Percentiles rank a stretch among this genome's conserved stretches.
phyloP scores from a whole-genome alignment of 2,888 invertebrate genomes.

The Cheilosia vernalis region DNA sequence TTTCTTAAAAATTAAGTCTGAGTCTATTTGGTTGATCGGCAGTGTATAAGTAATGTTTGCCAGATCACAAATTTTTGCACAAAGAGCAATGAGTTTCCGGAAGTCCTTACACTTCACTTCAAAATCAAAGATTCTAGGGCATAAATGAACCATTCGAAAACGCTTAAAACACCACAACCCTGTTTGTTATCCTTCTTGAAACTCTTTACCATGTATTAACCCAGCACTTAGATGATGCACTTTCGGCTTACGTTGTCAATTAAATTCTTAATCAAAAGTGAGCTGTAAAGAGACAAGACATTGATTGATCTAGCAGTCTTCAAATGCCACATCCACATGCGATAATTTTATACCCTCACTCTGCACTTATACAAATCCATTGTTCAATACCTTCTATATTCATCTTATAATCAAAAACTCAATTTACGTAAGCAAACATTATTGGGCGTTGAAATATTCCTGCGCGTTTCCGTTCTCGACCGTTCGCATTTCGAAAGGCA shows the following conservation, averaged over 20 bases:
- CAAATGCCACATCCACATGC: conserved; percentile 11
- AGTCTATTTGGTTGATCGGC: too few relatives aligned
- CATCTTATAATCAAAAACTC: not conserved
- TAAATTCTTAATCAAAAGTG: conserved; percentile 43
- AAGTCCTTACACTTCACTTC: too few relatives aligned
- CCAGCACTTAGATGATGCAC: conserved; percentile 2
- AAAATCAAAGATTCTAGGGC: too few relatives aligned
- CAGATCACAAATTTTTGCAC: too few relatives aligned
- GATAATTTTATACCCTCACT: not conserved
- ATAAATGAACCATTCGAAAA: not conserved
- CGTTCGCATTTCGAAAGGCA: conserved; percentile 21
- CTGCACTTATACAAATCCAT: not conserved
- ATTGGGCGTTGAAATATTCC: conserved; percentile 33
- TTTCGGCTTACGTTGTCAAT: conserved; percentile 23
- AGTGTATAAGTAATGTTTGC: too few relatives aligned
- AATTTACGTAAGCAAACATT: conserved; percentile 45
- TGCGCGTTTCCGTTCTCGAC: conserved; percentile 34
- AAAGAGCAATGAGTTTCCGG: too few relatives aligned
- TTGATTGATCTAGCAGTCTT: conserved; percentile 40
- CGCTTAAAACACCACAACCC: not conserved
- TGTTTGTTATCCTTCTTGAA: not conserved
- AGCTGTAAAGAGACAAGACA: conserved; percentile 21
- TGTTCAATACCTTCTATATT: not conserved
- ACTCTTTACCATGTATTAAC: not conserved
- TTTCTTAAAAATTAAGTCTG: too few relatives aligned